These are phyloP conservation scores for Dolomedes plantarius DNA, from an alignment of 2,888 invertebrate species.

Conservation along the genomic window DNA sequence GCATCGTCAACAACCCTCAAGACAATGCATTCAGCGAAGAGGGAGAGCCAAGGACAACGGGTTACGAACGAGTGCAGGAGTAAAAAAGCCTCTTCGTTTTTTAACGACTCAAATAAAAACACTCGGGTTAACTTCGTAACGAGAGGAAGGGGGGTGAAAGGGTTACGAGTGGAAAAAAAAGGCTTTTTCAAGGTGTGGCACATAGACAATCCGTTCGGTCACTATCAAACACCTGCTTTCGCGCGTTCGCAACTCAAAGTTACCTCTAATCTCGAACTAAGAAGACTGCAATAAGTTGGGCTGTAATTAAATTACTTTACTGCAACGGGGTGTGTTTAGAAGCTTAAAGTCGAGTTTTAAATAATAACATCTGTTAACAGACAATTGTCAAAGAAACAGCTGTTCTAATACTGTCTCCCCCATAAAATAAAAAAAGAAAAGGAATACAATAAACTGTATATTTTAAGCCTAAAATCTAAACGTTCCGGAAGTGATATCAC, in stretches of 20 bases:
- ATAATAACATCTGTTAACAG: neutral
- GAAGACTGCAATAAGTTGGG: neutral
- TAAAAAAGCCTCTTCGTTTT: conserved; percentile 23
- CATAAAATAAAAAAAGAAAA: no score
- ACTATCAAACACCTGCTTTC: conserved; percentile 55
- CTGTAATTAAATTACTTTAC: neutral
- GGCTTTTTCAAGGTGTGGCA: conserved; percentile 54
- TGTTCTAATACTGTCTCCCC: no score
- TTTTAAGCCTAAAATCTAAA: no score
- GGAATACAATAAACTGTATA: no score
- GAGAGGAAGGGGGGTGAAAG: conserved; percentile 24
- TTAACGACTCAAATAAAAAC: conserved; percentile 68
- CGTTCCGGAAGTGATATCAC: no score
- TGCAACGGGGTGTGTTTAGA: neutral
- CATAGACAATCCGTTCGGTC: conserved; percentile 27
- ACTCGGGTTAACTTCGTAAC: conserved; percentile 39
- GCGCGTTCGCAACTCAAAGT: neutral
- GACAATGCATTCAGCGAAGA: conserved; percentile 3
- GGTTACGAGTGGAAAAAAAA: conserved; percentile 5
- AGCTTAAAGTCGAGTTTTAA: neutral
- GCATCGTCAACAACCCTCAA: no score
- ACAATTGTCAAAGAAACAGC: neutral
- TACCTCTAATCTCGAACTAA: neutral
- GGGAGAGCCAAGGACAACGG: conserved; percentile 56
- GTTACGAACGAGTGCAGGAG: conserved; percentile 43